These are phyloP conservation scores for Diorhabda elongata DNA, from an alignment of 1,140 invertebrate genomes.

Conservation along the genomic window DNA sequence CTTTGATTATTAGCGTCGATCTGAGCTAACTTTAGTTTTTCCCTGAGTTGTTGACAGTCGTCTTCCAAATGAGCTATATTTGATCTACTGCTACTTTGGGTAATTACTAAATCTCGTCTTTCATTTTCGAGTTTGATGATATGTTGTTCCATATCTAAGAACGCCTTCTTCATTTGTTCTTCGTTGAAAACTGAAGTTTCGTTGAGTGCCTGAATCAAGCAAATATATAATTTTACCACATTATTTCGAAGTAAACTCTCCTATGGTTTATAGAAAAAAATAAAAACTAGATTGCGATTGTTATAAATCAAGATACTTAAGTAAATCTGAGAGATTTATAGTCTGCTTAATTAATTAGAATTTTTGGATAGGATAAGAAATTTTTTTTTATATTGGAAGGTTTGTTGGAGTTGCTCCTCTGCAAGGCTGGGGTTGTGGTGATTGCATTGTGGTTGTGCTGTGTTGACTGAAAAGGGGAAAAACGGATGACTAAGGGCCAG, in stretches of 20 bases:
- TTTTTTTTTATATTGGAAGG: no score
- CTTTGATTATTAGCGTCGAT: slow-evolving; percentile 39
- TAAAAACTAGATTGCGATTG: no score
- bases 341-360: background rate
- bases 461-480: no score
- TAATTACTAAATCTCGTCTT: slow-evolving; percentile 37
- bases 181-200: slow-evolving; percentile 25
- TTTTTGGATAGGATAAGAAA: no score
- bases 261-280: no score
- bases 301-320: no score
- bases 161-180: slow-evolving; percentile 31
- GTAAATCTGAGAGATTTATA: background rate
- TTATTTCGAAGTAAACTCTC: no score
- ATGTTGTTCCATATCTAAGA: slow-evolving; percentile 39
- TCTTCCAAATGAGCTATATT: slow-evolving; percentile 42
- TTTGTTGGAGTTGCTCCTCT: no score
- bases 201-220: slow-evolving; percentile 11
- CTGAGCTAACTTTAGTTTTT: slow-evolving; percentile 35
- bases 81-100: slow-evolving; percentile 36
- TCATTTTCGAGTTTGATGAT: slow-evolving; percentile 42
- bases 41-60: slow-evolving; percentile 35
- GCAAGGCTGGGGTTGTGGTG: no score
- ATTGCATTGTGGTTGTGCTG: no score
- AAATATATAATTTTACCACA: background rate
- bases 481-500: no score